Evolutionary conservation across 2,113 vertebrate genomes (phyloP).

Genomic region (Boleophthalmus pectinirostris): DNA sequence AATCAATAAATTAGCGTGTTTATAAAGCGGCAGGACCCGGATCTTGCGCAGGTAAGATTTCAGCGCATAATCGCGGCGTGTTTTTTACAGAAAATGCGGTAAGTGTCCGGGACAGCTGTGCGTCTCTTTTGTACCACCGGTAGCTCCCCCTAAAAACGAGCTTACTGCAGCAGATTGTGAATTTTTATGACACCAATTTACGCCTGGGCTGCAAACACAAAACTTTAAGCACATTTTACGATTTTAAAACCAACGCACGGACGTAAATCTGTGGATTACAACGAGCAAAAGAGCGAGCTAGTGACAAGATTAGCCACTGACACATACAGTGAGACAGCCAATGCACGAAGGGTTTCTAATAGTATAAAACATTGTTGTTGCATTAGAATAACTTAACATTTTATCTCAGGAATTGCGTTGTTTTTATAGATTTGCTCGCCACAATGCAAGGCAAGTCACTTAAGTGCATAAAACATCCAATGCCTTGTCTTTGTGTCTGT

Average conservation of each 20-base stretch:
- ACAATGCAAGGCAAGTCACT: background rate
- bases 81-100: background rate
- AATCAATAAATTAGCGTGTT: background rate
- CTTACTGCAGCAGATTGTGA: background rate
- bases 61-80: background rate
- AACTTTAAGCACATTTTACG: background rate
- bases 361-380: background rate
- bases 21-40: background rate
- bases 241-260: background rate
- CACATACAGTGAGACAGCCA: too few species aligned
- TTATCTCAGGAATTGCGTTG: too few species aligned
- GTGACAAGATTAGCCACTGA: background rate
- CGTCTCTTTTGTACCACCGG: background rate
- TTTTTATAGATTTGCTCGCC: background rate
- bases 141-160: background rate
- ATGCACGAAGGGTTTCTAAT: background rate
- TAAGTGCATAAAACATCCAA: too few species aligned
- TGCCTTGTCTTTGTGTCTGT: too few species aligned
- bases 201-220: background rate
- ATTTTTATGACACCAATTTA: background rate
- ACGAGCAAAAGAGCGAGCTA: background rate
- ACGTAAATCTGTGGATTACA: background rate
- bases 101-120: background rate
- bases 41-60: slow-evolving; percentile 45
- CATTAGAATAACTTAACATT: background rate